Conservation (phyloP, 2,888 invertebrate species). For the Ctena decussata region DNA sequence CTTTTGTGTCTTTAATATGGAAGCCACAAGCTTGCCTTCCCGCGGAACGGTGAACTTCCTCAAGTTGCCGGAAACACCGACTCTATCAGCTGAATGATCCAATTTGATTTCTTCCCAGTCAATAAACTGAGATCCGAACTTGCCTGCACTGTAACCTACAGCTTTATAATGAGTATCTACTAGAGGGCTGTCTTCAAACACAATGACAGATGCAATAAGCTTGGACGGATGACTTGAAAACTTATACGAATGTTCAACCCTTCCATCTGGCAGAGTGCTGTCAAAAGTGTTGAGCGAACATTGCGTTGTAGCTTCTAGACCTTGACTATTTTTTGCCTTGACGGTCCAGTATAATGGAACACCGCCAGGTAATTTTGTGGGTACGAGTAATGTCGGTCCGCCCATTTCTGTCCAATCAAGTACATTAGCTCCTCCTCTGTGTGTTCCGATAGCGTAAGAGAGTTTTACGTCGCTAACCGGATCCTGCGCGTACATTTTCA, state of each 20-base stretch:
- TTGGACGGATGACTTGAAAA: constrained; percentile 69
- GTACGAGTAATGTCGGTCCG: constrained; percentile 53
- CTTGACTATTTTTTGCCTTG: constrained; percentile 71
- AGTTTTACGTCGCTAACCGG: constrained; percentile 62
- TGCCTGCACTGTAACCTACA: constrained; percentile 67
- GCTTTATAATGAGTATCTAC: constrained; percentile 40
- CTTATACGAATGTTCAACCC: constrained; percentile 66
- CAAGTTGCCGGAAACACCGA: constrained; percentile 25
- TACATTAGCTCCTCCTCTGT: constrained; percentile 60
- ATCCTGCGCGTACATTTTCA: constrained; percentile 61
- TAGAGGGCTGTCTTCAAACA: constrained; percentile 70
- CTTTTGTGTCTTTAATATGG: constrained; percentile 37
- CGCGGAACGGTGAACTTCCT: constrained; percentile 57
- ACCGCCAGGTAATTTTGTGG: constrained; percentile 58
- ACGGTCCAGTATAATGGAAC: constrained; percentile 73
- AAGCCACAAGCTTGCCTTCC: constrained; percentile 60
- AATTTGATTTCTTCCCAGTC: constrained; percentile 51
- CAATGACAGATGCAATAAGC: constrained; percentile 62
- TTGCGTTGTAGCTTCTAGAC: constrained; percentile 50
- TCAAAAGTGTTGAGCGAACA: constrained; percentile 74
- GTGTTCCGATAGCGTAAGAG: constrained; percentile 64
- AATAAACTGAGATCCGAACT: constrained; percentile 57
- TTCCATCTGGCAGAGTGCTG: constrained; percentile 72
- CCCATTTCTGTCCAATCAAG: constrained; percentile 64
- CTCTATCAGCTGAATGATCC: constrained; percentile 29